Conservation (phyloP, 2,797 vertebrate species). For the Pantherophis vulpinus region DNA sequence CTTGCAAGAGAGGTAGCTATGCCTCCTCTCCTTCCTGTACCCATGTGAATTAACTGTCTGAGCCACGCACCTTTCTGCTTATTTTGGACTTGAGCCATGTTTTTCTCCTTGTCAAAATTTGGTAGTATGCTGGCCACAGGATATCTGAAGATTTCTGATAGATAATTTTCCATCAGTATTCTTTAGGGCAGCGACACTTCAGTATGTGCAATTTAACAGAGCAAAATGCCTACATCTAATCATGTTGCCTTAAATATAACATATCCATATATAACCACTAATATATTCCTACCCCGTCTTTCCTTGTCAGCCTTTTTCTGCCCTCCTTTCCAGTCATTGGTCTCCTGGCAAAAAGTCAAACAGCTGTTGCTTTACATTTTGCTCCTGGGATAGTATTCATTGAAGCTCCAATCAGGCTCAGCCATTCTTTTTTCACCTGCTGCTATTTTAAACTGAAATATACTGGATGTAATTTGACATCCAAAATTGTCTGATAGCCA, state of each 20-base stretch:
- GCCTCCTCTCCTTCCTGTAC: neutral
- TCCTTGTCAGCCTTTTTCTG: neutral
- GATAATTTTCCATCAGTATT: neutral
- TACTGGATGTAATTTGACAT: neutral
- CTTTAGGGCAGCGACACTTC: neutral
- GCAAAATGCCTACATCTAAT: neutral
- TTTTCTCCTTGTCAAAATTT: neutral
- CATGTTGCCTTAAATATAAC: neutral
- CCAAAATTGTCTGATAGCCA: neutral
- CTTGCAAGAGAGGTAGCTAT: neutral
- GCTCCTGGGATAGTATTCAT: neutral
- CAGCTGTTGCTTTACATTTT: neutral
- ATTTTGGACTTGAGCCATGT: neutral
- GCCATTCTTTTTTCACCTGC: neutral
- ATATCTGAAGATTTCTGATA: neutral
- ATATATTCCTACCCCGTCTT: neutral
- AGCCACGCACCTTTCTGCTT: neutral
- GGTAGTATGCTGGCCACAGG: neutral
- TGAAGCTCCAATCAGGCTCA: neutral
- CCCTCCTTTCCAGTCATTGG: neutral
- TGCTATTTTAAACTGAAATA: neutral
- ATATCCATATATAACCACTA: neutral
- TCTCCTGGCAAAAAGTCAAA: neutral
- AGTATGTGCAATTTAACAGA: neutral
- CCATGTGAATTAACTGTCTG: neutral